These are phyloP conservation scores for Pammene aurita DNA, from an alignment of 2,888 invertebrate genomes.

Conservation along the genomic window DNA sequence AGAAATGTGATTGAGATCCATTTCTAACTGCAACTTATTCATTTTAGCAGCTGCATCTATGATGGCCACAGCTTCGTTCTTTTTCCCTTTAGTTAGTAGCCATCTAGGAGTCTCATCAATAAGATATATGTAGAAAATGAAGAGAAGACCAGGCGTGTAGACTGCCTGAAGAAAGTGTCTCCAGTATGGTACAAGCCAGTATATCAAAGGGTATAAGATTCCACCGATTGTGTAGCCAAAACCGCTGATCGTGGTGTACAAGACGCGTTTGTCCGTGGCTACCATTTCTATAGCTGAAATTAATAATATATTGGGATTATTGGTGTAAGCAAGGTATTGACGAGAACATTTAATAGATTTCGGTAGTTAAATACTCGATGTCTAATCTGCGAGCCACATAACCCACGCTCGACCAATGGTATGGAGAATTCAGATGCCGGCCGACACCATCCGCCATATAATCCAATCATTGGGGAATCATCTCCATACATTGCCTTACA, in stretches of 20 bases:
- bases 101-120: constrained; percentile 91
- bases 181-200: constrained; percentile 85
- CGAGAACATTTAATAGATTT: no score
- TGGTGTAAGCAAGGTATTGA: no score
- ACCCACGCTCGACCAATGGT: no score
- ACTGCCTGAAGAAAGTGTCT: constrained; percentile 85
- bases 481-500: no score
- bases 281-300: constrained; percentile 70
- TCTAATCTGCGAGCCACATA: no score
- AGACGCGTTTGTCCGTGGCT: constrained; percentile 61
- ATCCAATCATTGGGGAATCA: no score
- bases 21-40: constrained; percentile 64
- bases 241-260: constrained; percentile 57
- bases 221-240: constrained; percentile 56
- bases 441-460: no score
- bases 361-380: no score
- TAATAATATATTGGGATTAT: not conserved
- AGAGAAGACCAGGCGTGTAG: constrained; percentile 87
- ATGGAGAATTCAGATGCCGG: no score
- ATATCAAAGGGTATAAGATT: constrained; percentile 54
- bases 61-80: constrained; percentile 85
- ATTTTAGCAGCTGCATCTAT: constrained; percentile 83
- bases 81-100: constrained; percentile 87
- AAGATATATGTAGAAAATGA: constrained; percentile 85
- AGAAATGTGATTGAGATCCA: constrained; percentile 55